phyloP scores from a whole-genome alignment of 2,797 vertebrate species.

The Neoniphon sammara region DNA sequence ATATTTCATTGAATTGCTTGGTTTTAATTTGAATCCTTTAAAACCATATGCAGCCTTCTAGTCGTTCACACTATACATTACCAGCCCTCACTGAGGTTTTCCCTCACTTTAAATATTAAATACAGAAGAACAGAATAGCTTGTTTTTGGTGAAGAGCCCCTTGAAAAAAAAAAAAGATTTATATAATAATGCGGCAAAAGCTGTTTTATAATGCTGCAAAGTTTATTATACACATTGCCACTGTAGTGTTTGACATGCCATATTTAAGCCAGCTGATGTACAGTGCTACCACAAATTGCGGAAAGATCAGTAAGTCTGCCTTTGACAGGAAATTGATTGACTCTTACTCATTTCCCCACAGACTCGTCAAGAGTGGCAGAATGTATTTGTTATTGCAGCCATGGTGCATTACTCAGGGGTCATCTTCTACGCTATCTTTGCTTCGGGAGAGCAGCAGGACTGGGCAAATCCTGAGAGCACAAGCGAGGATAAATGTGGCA shows the following conservation, averaged over 20 bases:
- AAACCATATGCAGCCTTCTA: neutral
- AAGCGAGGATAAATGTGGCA: conserved; percentile 93
- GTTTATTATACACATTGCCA: conserved; percentile 29
- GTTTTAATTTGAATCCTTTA: neutral
- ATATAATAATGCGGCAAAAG: conserved; percentile 17
- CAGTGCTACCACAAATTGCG: conserved; percentile 13
- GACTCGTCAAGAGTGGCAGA: conserved; percentile 98
- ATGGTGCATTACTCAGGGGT: conserved; percentile 97
- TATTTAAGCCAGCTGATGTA: conserved; percentile 37
- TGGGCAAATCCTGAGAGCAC: conserved; percentile 95
- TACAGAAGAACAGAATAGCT: conserved; percentile 12
- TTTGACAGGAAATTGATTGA: conserved; percentile 37
- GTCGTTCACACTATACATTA: neutral
- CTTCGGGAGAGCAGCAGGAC: conserved; percentile 97
- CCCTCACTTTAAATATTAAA: conserved; percentile 1
- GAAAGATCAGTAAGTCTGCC: conserved; percentile 24
- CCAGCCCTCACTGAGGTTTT: neutral
- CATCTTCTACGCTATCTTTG: conserved; percentile 97
- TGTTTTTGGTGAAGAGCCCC: conserved; percentile 1
- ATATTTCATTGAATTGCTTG: neutral
- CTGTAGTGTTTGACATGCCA: conserved; percentile 16
- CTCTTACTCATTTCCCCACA: conserved; percentile 68
- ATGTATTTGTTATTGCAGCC: conserved; percentile 95
- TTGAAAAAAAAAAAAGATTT: neutral
- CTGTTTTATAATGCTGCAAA: conserved; percentile 28